Evolutionary conservation across 2,113 vertebrate genomes (phyloP).

Genomic region (Thunnus maccoyii): DNA sequence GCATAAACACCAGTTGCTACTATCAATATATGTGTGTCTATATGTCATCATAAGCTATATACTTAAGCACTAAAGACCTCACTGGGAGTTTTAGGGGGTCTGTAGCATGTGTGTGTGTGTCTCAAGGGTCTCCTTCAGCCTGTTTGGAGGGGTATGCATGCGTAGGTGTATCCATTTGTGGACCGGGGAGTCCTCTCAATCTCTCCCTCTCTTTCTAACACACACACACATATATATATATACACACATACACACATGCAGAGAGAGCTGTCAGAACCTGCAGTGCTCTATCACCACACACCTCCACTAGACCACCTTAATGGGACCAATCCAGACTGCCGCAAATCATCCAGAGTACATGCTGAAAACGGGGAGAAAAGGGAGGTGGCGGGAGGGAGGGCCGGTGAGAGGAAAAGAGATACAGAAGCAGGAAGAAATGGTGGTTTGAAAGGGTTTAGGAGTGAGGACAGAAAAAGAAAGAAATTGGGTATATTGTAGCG

Average conservation of each 20-base stretch:
- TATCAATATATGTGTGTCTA: conserved; percentile 18
- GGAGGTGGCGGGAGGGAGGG: not conserved
- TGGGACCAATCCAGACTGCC: conserved; percentile 79
- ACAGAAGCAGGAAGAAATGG: conserved; percentile 38
- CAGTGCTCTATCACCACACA: conserved; percentile 74
- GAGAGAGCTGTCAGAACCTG: conserved; percentile 63
- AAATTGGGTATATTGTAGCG: not conserved
- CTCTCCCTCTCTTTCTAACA: not conserved
- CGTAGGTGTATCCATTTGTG: conserved; percentile 54
- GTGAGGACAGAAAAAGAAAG: conserved; percentile 23
- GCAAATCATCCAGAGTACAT: conserved; percentile 77
- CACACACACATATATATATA: conserved; percentile 35
- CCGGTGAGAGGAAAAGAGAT: conserved; percentile 24
- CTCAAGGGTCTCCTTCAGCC: conserved; percentile 50
- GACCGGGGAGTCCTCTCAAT: conserved; percentile 22
- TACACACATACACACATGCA: conserved; percentile 40
- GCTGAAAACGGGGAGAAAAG: conserved; percentile 47
- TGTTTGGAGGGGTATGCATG: conserved; percentile 43
- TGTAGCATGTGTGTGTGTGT: conserved; percentile 30
- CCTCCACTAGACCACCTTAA: conserved; percentile 79
- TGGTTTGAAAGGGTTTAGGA: conserved; percentile 22
- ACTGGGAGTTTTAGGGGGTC: conserved; percentile 44
- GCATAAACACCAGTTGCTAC: conserved; percentile 64
- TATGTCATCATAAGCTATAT: conserved; percentile 44
- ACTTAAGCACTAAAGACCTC: conserved; percentile 50